Base-by-base conservation (phyloP, 1,140 invertebrate species). In the Ladona fulva region DNA sequence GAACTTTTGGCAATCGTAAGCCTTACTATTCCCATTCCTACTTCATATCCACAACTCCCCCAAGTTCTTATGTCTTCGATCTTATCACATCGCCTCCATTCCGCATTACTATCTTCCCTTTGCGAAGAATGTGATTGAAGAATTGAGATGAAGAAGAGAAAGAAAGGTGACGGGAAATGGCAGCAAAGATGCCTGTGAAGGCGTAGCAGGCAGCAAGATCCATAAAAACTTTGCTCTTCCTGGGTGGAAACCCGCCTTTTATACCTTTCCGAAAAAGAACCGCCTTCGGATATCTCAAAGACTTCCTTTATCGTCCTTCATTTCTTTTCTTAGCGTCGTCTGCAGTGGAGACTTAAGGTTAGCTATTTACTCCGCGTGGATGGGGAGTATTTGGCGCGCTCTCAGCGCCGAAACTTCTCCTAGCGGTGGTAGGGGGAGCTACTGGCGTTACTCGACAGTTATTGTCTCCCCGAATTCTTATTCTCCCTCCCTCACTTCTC, bases 271-370 rank as follows among this genome's bases (percentile, higher is more conserved):
- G 52, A 66, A 16, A 22, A 22, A 22, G n/a, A 66, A 66, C 3
- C 52, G 14, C 52, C 52, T 12, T 22, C 52, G 14, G n/a, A 16
- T 16, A 66, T 66, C 52, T 22, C 52, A 3, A 66, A 66, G 52
- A 66, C 52, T 66, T 66, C 52, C 52, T 66, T 66, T 66, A 66
- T 66, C 52, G 52, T 66, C 52, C 52, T 66, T 66, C 52, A 66
- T 66, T 66, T 66, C 52, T 66, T 66, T 22, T 66, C 44, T 19
- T 19, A 11, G n/a, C 52, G 52, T 66, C 52, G 3, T 22, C 52
- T 16, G 52, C 52, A 66, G n/a, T 16, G 44, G 44, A 19, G 44
- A 10, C 52, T 66, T 66, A 66, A 66, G 52, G 52, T 5, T 66
- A 12, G 16, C 52, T 66, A 66, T 66, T 66, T 66, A 66, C 52